phyloP scores from a whole-genome alignment of 92 coral and sea anemone genomes.

The Palythoa caribaeorum region DNA sequence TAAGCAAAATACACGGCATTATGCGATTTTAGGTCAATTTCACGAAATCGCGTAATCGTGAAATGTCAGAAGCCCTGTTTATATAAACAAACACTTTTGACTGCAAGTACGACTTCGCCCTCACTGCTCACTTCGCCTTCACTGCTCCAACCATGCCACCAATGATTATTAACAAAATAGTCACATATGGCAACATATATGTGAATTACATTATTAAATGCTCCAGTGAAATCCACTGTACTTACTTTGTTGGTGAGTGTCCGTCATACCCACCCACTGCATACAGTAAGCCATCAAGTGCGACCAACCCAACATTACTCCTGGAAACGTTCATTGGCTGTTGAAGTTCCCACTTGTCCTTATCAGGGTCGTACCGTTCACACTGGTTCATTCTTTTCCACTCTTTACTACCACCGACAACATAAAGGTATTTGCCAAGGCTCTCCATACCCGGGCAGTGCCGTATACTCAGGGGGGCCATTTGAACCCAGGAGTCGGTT shows the following conservation, averaged over 20 bases:
- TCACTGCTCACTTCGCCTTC: no score
- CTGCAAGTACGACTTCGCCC: no score
- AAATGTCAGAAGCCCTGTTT: no score
- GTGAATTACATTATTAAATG: background rate
- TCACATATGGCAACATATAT: no score
- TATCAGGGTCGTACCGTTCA: slow-evolving; percentile 86
- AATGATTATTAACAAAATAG: no score
- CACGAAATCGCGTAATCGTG: no score
- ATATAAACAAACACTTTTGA: no score
- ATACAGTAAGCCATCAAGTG: slow-evolving; percentile 78
- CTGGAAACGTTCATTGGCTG: slow-evolving; percentile 84
- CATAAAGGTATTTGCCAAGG: slow-evolving; percentile 77
- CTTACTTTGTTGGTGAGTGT: slow-evolving; percentile 85
- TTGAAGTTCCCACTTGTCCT: slow-evolving; percentile 79
- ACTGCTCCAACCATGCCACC: no score
- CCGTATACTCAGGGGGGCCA: slow-evolving; percentile 78
- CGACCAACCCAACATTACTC: slow-evolving; percentile 92
- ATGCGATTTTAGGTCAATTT: no score
- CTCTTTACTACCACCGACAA: slow-evolving; percentile 96
- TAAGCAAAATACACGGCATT: no score
- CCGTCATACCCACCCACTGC: slow-evolving; percentile 99
- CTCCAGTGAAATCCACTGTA: background rate
- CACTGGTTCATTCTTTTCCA: slow-evolving; percentile 90
- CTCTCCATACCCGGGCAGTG: slow-evolving; percentile 97
- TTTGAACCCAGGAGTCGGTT: slow-evolving; percentile 78